Base-by-base conservation (phyloP, 2,888 invertebrate species). In the Agrotis puta region DNA sequence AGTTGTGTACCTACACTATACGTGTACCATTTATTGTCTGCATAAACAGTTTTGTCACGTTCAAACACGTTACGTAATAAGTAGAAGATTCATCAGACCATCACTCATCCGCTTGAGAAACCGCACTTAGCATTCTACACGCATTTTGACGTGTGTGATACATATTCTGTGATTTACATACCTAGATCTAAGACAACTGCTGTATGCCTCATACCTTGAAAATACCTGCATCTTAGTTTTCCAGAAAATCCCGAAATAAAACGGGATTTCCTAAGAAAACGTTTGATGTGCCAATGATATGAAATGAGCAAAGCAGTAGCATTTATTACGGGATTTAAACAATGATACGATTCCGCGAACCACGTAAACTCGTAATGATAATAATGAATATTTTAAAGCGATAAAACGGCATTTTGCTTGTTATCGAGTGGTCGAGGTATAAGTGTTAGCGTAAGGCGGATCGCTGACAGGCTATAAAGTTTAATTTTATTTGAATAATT, bases 331-430 rank as follows among this genome's bases (percentile, higher is more conserved):
- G 86, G 73, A 82, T 77, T 66, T 79, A 83, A 89, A 91, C 87
- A 89, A 88, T 88, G 76, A 79, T 77, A 80, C 74, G 81, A 88
- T 86, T 83, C 87, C 84, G 83, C 81, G 77, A 85, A 85, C 83
- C 79, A 83, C 83, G 83, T 84, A 74, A 86, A 88, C 81, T 78
- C 33, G 75, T 80, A 85, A 83, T 81, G 81, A 83, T 85, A 77
- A 78, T 75, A 79, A 75, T 81, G 65, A 79, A 79, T 82, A 81
- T 80, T 85, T 75, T 76, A 80, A 85, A 82, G 79, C 80, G 81
- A 82, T 84, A 79, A 84, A 82, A 82, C 82, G 76, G 67, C 70
- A 73, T 76, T 79, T 82, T 69, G 80, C 79, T 83, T 83, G 84
- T 85, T 87, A 81, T 82, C 66, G 70, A 68, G 27, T 50, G 53